phyloP scores from a whole-genome alignment of 2,797 vertebrate genomes.

The Cyprinella venusta region DNA sequence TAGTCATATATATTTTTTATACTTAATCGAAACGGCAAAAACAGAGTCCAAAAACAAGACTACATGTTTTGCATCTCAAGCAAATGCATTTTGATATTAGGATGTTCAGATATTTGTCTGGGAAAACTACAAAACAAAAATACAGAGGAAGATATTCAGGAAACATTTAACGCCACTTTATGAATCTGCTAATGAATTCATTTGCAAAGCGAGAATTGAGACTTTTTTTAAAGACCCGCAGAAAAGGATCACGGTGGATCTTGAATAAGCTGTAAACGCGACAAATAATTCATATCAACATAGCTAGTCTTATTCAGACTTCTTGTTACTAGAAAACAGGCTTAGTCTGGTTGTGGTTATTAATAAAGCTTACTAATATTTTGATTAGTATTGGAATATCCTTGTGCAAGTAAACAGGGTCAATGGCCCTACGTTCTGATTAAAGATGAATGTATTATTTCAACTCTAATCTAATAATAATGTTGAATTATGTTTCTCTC shows the following conservation, averaged over 20 bases:
- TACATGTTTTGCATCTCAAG: no score
- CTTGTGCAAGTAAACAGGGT: background rate
- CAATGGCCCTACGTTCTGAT: background rate
- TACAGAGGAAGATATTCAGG: no score
- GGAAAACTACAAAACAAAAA: no score
- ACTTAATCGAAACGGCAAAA: no score
- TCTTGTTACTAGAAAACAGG: background rate
- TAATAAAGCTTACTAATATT: background rate
- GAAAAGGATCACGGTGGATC: background rate
- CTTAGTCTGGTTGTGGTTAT: background rate
- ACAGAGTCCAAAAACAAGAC: no score
- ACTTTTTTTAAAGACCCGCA: no score
- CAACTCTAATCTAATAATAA: background rate
- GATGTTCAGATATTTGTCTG: no score
- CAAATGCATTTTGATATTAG: no score
- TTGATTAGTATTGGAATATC: background rate
- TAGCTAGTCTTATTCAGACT: background rate
- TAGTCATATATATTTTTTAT: no score
- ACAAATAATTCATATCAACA: background rate
- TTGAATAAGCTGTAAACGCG: background rate
- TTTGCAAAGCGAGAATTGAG: no score
- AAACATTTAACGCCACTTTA: no score
- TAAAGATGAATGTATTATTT: background rate
- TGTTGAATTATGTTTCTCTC: background rate
- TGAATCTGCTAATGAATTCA: no score